Percentiles rank a stretch among this genome's conserved stretches.
Evolutionary conservation across 2,888 invertebrate species (phyloP).

Genomic region (Agrochola lota): DNA sequence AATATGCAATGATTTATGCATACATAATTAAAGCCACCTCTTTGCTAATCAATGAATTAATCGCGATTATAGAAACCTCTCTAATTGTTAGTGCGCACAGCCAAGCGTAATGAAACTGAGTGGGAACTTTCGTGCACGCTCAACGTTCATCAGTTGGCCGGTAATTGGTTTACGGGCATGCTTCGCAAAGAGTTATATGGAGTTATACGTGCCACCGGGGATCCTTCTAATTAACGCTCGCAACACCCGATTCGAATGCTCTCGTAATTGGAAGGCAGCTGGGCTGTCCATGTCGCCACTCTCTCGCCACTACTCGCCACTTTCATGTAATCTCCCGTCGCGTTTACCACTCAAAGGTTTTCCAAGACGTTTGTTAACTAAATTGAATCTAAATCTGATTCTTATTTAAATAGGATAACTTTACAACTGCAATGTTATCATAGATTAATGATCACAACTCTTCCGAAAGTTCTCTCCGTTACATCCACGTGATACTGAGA

Average conservation of each 20-base stretch:
- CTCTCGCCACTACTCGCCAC: slow-evolving; percentile 58
- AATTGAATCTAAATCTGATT: slow-evolving; percentile 36
- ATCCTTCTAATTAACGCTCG: slow-evolving; percentile 85
- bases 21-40: slow-evolving; percentile 56
- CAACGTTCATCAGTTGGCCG: slow-evolving; percentile 83
- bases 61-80: slow-evolving; percentile 79
- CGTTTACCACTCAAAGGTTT: slow-evolving; percentile 50
- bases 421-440: slow-evolving; percentile 9
- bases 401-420: slow-evolving; percentile 25
- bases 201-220: slow-evolving; percentile 72
- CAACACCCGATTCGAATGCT: slow-evolving; percentile 69
- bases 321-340: slow-evolving; percentile 58
- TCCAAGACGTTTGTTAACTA: slow-evolving; percentile 44
- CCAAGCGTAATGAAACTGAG: slow-evolving; percentile 83
- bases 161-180: slow-evolving; percentile 86
- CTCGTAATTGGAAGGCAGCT: slow-evolving; percentile 81
- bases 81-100: slow-evolving; percentile 81
- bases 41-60: slow-evolving; percentile 75
- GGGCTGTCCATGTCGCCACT: slow-evolving; percentile 71
- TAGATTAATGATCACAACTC: slow-evolving; percentile 7
- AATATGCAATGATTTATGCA: slow-evolving; percentile 46
- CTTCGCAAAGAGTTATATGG: slow-evolving; percentile 76
- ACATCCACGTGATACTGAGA: slow-evolving; percentile 22
- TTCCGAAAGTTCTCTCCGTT: slow-evolving; percentile 3
- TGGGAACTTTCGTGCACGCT: slow-evolving; percentile 84